Conservation (phyloP, 2,797 vertebrate genomes). For the Hylomyscus alleni region DNA sequence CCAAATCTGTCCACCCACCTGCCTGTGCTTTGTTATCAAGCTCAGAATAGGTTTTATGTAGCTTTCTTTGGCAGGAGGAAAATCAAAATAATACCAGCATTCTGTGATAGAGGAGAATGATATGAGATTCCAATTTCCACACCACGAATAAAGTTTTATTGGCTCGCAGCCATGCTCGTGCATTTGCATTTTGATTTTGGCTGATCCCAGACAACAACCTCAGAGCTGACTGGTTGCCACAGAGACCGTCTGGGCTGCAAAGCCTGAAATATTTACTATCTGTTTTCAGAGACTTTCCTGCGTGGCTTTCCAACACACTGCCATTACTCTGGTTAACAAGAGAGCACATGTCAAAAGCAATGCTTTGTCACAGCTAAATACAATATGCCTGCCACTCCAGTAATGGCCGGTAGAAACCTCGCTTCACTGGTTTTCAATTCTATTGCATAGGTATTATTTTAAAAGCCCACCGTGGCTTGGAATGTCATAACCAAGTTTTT, state of each 20-base stretch:
- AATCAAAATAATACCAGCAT: not conserved
- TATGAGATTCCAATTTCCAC: constrained; percentile 31
- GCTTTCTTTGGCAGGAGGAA: not conserved
- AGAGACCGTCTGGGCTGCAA: constrained; percentile 40
- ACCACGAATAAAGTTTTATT: constrained; percentile 32
- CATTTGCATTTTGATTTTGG: not conserved
- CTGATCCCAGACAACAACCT: not conserved
- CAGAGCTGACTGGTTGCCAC: constrained; percentile 1
- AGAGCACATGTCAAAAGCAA: constrained; percentile 50
- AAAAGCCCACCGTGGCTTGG: not conserved
- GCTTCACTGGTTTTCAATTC: not conserved
- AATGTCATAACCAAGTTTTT: not conserved
- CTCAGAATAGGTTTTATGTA: not conserved
- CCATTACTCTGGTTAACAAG: constrained; percentile 66
- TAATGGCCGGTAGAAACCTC: not conserved
- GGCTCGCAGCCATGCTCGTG: not conserved
- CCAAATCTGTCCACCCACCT: not conserved
- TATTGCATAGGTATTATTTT: not conserved
- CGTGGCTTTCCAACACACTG: constrained; percentile 15
- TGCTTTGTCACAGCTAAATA: constrained; percentile 21
- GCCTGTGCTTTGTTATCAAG: not conserved
- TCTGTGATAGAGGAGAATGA: constrained; percentile 5
- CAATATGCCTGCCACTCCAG: not conserved
- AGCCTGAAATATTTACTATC: constrained; percentile 68
- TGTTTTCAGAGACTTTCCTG: constrained; percentile 57